Percentiles rank a stretch among this genome's conserved stretches.
Evolutionary conservation across 2,888 invertebrate genomes (phyloP).

Genomic region (Pharmacophagus antenor): DNA sequence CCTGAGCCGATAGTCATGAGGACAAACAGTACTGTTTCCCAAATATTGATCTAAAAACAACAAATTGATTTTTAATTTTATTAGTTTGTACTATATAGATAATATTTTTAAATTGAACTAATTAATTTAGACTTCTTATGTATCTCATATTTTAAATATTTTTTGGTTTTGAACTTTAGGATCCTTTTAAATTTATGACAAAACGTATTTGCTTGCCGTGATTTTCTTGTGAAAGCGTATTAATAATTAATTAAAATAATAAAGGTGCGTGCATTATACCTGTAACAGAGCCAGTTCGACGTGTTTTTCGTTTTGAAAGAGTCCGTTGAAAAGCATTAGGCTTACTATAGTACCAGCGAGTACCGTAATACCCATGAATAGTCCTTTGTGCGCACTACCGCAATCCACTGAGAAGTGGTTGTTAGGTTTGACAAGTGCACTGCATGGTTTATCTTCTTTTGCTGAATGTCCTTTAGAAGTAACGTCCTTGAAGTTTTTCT

Average conservation of each 20-base stretch:
- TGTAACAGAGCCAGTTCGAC: conserved; percentile 82
- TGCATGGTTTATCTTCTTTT: conserved; percentile 47
- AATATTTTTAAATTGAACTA: background rate
- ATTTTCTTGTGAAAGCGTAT: background rate
- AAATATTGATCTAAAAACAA: conserved; percentile 80
- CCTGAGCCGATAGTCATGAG: conserved; percentile 68
- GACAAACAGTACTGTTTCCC: conserved; percentile 71
- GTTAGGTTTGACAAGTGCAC: conserved; percentile 59
- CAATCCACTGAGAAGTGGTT: conserved; percentile 86
- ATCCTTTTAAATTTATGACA: background rate
- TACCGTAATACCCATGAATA: conserved; percentile 83
- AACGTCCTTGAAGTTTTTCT: conserved; percentile 47
- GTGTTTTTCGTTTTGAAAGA: conserved; percentile 77
- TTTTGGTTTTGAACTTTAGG: no score
- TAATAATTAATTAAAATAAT: background rate
- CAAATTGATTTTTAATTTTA: background rate
- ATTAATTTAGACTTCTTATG: no score
- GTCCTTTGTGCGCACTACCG: conserved; percentile 86
- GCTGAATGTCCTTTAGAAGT: conserved; percentile 25
- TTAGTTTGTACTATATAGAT: background rate
- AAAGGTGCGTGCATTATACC: conserved; percentile 51
- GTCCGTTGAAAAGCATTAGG: conserved; percentile 86
- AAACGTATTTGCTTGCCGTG: background rate
- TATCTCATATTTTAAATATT: no score
- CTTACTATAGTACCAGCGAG: conserved; percentile 86